Conservation (phyloP, 1,140 invertebrate genomes). For the Neodiprion lecontei region DNA sequence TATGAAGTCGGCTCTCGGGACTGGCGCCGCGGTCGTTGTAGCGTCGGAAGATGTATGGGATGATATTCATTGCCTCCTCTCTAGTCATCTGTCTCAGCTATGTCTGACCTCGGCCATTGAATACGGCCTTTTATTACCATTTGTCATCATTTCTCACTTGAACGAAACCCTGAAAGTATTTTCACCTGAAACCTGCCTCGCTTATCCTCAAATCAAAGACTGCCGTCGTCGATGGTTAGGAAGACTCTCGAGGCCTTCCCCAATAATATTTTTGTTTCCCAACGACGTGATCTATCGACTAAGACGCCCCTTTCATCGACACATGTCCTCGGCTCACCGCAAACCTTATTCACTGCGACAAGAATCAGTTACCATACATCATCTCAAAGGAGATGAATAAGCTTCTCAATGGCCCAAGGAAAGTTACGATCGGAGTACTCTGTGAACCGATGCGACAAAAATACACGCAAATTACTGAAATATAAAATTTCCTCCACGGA, state of each 20-base stretch:
- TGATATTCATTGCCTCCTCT: conserved; percentile 51
- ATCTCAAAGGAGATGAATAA: too few species aligned
- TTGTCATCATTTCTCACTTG: conserved; percentile 2
- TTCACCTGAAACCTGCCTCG: neutral
- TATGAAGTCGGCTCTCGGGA: conserved; percentile 19
- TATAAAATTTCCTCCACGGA: too few species aligned
- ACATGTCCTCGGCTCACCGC: too few species aligned
- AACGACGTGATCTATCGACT: too few species aligned
- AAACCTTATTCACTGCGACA: too few species aligned
- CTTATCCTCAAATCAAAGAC: neutral
- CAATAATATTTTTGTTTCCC: too few species aligned
- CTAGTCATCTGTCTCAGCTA: conserved; percentile 25
- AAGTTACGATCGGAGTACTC: too few species aligned
- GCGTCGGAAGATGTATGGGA: conserved; percentile 53
- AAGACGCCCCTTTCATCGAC: too few species aligned
- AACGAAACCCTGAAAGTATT: neutral
- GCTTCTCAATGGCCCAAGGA: too few species aligned
- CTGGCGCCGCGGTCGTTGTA: conserved; percentile 14
- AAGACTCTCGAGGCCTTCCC: neutral
- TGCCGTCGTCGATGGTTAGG: neutral
- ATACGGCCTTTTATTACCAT: conserved; percentile 2
- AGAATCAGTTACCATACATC: too few species aligned
- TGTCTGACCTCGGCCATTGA: neutral
- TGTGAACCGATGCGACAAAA: too few species aligned
- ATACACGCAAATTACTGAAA: too few species aligned